Conservation (phyloP, 2,113 vertebrate genomes). For the Coryphaenoides rupestris region DNA sequence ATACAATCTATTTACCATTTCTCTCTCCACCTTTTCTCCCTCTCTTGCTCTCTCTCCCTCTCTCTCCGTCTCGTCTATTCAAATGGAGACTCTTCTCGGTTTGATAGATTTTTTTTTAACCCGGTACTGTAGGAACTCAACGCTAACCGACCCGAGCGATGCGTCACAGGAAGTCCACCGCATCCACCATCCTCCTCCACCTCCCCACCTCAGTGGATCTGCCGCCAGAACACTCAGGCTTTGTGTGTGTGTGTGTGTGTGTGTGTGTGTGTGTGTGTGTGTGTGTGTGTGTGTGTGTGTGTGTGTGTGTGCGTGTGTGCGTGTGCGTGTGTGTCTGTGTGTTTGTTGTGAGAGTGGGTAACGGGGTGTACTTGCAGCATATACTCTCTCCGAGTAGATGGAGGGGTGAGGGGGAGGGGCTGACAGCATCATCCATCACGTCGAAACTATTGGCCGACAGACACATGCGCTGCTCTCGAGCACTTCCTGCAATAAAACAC, state of each 20-base stretch:
- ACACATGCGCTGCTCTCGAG: constrained; percentile 17
- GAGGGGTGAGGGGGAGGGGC: constrained; percentile 3
- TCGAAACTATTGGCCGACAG: constrained; percentile 14
- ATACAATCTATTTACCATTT: no score
- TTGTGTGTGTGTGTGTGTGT: background rate
- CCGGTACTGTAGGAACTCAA: background rate
- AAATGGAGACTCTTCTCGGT: constrained; percentile 21
- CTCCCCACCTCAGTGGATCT: no score
- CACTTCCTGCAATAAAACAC: constrained; percentile 17
- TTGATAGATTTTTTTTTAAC: background rate
- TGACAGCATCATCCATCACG: constrained; percentile 14
- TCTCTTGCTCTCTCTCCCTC: no score
- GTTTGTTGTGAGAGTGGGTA: constrained; percentile 6
- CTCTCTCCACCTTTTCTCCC: no score
- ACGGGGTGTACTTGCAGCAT: background rate
- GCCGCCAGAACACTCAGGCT: no score
- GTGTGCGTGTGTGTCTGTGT: constrained; percentile 18
- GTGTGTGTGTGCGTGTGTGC: background rate
- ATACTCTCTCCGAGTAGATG: constrained; percentile 5
- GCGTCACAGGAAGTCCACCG: no score
- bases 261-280: constrained; percentile 8
- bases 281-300: constrained; percentile 13
- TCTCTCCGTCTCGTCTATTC: constrained; percentile 7
- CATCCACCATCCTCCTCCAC: no score
- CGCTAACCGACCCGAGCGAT: background rate